Base-by-base conservation (phyloP, 1,140 invertebrate genomes). In the Aplysia californica region DNA sequence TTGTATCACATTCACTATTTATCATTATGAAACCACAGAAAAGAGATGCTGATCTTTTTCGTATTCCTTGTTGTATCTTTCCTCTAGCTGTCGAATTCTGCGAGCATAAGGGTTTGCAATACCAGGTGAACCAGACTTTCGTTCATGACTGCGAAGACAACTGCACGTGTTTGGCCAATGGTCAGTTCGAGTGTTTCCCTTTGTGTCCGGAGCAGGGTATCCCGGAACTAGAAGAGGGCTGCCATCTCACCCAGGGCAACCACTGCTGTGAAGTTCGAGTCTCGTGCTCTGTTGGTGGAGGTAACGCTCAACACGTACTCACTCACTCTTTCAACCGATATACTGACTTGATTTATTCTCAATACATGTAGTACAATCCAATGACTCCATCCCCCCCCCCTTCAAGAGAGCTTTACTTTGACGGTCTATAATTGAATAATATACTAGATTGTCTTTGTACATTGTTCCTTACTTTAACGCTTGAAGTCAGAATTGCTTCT, bases 111-210 rank as follows among this genome's bases (percentile, higher is more conserved):
- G 77, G 77, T 0, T n/a, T 61, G 5, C 2, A 50, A 33, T 74
- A 76, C 56, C n/a, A 64, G 20, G 70, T 79, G n/a, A 77, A 77
- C 44, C 31, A 74, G 23, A 65, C 61, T 38, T 72, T 79, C 26
- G 65, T 36, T 29, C 35, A 79, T 36, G 75, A 79, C 44, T 78
- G 77, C 38, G 80, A 81, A 50, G 76, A 81, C 41, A 41, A 36
- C 21, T 81, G 80, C 71, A 77, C 74, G 5, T 81, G 80, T 36
- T 20, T 68, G 31, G 38, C 55, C 4, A 77, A 36, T 15, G 80
- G 80, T 0, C 20, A 74, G 26, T 61, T 81, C 29, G 18, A 69
- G 10, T 81, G 80, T 39, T 58, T 50, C 2, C 73, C 73, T 3
- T 39, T 76, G 20, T 81, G 80, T 64, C 41, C 73, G 10, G 68